Evolutionary conservation across 1,140 invertebrate species (phyloP), one percentile per base, ranked within the genome.

Genomic region (Diprion similis): DNA sequence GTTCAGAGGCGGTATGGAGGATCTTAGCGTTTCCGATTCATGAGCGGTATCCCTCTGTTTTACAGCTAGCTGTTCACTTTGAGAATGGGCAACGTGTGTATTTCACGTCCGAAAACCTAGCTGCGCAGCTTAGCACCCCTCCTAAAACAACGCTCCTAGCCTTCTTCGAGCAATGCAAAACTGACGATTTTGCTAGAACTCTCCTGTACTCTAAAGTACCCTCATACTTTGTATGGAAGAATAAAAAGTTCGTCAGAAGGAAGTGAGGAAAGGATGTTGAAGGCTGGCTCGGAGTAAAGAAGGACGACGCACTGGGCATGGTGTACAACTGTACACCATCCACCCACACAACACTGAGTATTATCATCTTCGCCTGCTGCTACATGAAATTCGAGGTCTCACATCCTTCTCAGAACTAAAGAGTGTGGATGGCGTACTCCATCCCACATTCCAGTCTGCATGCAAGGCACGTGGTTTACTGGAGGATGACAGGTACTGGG

Each of bases 81-180:
- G 82, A 86, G 77, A 86, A 87, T 81, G 83, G 82, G 18, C 83
- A 88, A 79, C 64, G 82, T 76, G 80, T 84, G 69, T 85, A 87
- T 75, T 51, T 51, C 48, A 51, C 48, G 48, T 51, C 48, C 48
- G 48, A 51, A 51, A 51, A 51, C 48, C 48, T 51, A 51, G 48
- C 48, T 51, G 48, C 48, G 48, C 48, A 51, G 48, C 48, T 51
- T 15, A 51, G 0, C 48, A 51, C 15, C 48, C n/a, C n/a, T n/a
- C n/a, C n/a, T n/a, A n/a, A n/a, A n/a, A n/a, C n/a, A n/a, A n/a
- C n/a, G n/a, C n/a, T 89, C 13, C 82, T 80, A 45, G 80, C 76
- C 11, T 89, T 88, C 77, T 88, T 88, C 73, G 64, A 73, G 71
- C 64, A 86, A 1, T 88, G 81, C 75, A 65, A 78, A 78, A 75